Conservation (phyloP, 2,888 invertebrate genomes). For the Cylloceria caligata region DNA sequence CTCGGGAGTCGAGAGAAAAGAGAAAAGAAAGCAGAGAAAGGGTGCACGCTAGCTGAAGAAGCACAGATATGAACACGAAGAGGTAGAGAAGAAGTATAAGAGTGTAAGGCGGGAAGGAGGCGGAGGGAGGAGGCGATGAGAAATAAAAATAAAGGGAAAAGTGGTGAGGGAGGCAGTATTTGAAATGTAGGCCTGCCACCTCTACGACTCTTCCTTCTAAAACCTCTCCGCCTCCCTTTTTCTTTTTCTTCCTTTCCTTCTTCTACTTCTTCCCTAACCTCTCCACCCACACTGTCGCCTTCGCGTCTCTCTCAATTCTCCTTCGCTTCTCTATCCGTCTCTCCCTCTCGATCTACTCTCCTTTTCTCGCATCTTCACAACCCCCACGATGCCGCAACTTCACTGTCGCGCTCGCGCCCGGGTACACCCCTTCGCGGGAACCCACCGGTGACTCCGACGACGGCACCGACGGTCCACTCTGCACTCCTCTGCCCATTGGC, state of each 20-base stretch:
- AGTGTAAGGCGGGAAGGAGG: constrained; percentile 34
- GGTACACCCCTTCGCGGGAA: constrained; percentile 71
- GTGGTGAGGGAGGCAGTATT: constrained; percentile 66
- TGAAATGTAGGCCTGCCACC: constrained; percentile 75
- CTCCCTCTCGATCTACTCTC: neutral
- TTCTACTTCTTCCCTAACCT: constrained; percentile 29
- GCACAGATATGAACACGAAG: constrained; percentile 45
- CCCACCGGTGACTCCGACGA: constrained; percentile 79
- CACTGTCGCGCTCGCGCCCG: constrained; percentile 78
- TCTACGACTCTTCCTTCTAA: constrained; percentile 54
- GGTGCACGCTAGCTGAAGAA: constrained; percentile 47
- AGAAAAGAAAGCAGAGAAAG: constrained; percentile 30
- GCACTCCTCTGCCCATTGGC: constrained; percentile 73
- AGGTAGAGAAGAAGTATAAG: constrained; percentile 34
- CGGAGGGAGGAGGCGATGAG: constrained; percentile 43
- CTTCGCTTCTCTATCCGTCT: constrained; percentile 19
- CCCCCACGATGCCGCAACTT: constrained; percentile 56
- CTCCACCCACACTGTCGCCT: constrained; percentile 38
- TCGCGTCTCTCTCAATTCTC: constrained; percentile 34
- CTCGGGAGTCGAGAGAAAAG: constrained; percentile 50
- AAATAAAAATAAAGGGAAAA: constrained; percentile 64
- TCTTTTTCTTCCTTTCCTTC: constrained; percentile 18
- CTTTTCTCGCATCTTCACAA: constrained; percentile 66
- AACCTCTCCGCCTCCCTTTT: constrained; percentile 31
- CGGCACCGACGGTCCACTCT: constrained; percentile 36